Conservation (phyloP, 2,113 vertebrate species). For the Macheiramphus alcinus region DNA sequence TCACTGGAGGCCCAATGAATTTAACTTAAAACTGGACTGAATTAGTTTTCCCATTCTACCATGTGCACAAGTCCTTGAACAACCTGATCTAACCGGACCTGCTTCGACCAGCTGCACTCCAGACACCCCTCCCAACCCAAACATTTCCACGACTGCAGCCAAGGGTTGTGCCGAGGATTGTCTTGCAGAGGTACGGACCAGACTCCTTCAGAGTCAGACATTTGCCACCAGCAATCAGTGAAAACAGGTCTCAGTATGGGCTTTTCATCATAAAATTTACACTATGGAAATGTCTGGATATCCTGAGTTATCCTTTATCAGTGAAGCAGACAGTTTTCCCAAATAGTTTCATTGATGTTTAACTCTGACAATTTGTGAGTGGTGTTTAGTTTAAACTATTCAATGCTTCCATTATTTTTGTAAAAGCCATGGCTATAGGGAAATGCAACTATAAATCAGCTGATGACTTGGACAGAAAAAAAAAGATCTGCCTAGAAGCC, state of each 20-base stretch:
- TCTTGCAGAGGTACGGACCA: background rate
- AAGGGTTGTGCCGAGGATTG: fast-evolving
- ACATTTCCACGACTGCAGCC: background rate
- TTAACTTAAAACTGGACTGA: background rate
- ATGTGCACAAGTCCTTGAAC: background rate
- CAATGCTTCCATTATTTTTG: background rate
- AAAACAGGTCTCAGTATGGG: background rate
- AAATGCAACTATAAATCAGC: background rate
- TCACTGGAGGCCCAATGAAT: background rate
- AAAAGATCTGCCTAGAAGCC: background rate
- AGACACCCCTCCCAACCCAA: background rate
- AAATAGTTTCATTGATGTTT: background rate
- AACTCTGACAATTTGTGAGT: background rate
- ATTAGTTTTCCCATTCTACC: background rate
- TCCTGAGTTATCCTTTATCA: background rate
- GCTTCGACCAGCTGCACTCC: background rate
- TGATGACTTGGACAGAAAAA: background rate
- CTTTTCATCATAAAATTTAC: background rate
- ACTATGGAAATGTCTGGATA: background rate
- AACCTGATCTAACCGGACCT: background rate
- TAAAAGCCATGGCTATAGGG: background rate
- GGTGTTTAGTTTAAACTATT: background rate
- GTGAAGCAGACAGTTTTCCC: background rate
- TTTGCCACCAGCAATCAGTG: background rate
- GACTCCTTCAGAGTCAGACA: background rate